A percentile compares a stretch with the other conserved stretches of the same genome.
Conservation (phyloP, 92 coral and sea anemone genomes). For the Zoanthus sansibaricus region DNA sequence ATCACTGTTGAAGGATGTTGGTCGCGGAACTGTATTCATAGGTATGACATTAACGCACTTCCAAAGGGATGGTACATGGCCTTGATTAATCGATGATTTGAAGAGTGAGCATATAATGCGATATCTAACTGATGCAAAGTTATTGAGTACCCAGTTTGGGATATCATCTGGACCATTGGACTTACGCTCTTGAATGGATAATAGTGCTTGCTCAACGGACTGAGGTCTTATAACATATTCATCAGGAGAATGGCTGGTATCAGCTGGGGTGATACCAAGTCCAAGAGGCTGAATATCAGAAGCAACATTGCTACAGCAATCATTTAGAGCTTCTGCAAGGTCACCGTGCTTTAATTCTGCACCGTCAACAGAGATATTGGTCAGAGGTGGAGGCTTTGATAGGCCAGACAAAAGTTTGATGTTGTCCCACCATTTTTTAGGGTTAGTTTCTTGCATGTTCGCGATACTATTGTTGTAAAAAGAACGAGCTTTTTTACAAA, state of each 20-base stretch:
- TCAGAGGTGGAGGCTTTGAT: conserved; percentile 28
- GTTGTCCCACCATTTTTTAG: conserved; percentile 68
- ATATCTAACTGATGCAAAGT: conserved; percentile 49
- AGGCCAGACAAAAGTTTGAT: conserved; percentile 58
- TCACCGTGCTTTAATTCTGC: conserved; percentile 22
- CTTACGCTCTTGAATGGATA: conserved; percentile 44
- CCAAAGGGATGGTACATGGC: conserved; percentile 21
- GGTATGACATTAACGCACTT: conserved; percentile 47
- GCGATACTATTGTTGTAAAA: conserved; percentile 41
- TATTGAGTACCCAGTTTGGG: conserved; percentile 62
- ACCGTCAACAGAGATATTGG: conserved; percentile 36
- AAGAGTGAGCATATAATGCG: conserved; percentile 36
- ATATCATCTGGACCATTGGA: conserved; percentile 60
- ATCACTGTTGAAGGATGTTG: conserved; percentile 21
- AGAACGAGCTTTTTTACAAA: conserved; percentile 52
- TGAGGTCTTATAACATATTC: conserved; percentile 44
- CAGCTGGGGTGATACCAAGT: conserved; percentile 31
- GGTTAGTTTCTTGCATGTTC: conserved; percentile 47
- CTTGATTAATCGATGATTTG: conserved; percentile 36
- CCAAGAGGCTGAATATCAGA: conserved; percentile 47
- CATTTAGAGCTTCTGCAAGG: conserved; percentile 44
- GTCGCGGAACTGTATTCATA: conserved; percentile 23
- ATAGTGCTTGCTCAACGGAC: conserved; percentile 17
- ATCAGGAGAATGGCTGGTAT: conserved; percentile 16
- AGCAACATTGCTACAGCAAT: too few relatives aligned